Evolutionary conservation across 1,140 invertebrate genomes (phyloP).

Genomic region (Drosophila orosa): DNA sequence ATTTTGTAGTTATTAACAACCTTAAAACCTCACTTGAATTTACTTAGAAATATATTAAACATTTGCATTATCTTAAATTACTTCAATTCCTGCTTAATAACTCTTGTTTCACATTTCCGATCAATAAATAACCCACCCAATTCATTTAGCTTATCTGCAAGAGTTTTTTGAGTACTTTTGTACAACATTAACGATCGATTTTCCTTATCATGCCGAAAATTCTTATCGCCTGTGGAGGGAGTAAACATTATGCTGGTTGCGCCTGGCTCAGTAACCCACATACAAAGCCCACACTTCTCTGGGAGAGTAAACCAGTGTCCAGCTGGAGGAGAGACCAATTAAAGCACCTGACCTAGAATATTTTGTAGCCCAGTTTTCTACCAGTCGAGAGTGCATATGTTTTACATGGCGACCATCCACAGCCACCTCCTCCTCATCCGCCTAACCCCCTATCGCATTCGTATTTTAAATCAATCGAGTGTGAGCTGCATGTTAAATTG

Average conservation of each 20-base stretch:
- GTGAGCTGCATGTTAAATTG: slow-evolving; percentile 70
- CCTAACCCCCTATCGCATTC: slow-evolving; percentile 26
- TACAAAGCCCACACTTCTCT: slow-evolving; percentile 17
- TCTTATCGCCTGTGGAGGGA: slow-evolving; percentile 14
- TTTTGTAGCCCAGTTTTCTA: slow-evolving; percentile 62
- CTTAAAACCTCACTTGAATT: neutral
- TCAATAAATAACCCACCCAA: slow-evolving; percentile 24
- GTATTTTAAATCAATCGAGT: slow-evolving; percentile 50
- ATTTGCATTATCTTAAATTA: slow-evolving; percentile 6
- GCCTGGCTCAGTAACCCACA: slow-evolving; percentile 29
- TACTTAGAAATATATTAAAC: neutral
- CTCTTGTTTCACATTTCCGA: slow-evolving; percentile 17
- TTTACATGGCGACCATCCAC: slow-evolving; percentile 26
- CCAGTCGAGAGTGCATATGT: slow-evolving; percentile 19
- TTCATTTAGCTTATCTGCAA: slow-evolving; percentile 27
- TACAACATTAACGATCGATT: slow-evolving; percentile 11
- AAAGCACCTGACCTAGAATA: slow-evolving; percentile 72
- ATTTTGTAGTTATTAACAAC: too few species aligned
- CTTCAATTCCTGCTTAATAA: slow-evolving; percentile 12
- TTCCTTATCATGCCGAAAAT: slow-evolving; percentile 21
- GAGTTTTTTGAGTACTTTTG: slow-evolving; percentile 17
- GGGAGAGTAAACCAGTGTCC: slow-evolving; percentile 9
- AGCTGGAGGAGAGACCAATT: slow-evolving; percentile 56
- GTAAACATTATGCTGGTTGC: slow-evolving; percentile 9
- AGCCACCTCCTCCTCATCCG: neutral